A percentile compares a stretch with the other conserved stretches of the same genome.
Conservation (phyloP, 1,140 invertebrate species). For the Anastatus disparis region DNA sequence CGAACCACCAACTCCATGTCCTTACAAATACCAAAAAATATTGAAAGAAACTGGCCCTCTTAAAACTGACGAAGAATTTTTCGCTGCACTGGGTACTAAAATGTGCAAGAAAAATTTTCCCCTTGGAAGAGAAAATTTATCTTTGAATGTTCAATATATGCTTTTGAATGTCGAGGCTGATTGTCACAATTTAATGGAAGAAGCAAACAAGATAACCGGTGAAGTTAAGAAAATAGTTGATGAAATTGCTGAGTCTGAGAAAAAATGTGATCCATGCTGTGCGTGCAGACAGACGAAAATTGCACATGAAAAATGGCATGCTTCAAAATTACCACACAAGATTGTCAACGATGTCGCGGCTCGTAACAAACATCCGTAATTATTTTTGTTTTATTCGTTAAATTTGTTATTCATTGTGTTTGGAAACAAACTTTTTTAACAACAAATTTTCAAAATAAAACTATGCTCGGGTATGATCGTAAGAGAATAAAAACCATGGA, state of each 20-base stretch:
- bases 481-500: too few species aligned
- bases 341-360: slow-evolving; percentile 45
- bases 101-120: slow-evolving; percentile 44
- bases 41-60: slow-evolving; percentile 5
- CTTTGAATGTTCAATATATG: slow-evolving; percentile 54
- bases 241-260: slow-evolving; percentile 39
- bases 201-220: slow-evolving; percentile 51
- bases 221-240: slow-evolving; percentile 31
- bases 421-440: too few species aligned
- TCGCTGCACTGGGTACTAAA: slow-evolving; percentile 41
- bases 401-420: not conserved
- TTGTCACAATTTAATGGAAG: slow-evolving; percentile 41
- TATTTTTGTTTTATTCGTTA: not conserved
- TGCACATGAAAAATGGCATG: slow-evolving; percentile 41
- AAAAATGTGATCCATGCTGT: slow-evolving; percentile 55
- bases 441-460: too few species aligned
- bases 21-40: slow-evolving; percentile 23
- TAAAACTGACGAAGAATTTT: slow-evolving; percentile 46
- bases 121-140: slow-evolving; percentile 53
- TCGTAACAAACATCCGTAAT: slow-evolving; percentile 45
- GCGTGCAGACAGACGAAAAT: slow-evolving; percentile 53
- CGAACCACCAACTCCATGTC: slow-evolving; percentile 4
- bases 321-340: slow-evolving; percentile 44
- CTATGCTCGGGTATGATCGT: too few species aligned
- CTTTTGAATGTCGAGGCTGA: slow-evolving; percentile 50